Evolutionary conservation across 2,888 invertebrate genomes (phyloP), one percentile per base, ranked within the genome.

Genomic region (Heliconius cydno): DNA sequence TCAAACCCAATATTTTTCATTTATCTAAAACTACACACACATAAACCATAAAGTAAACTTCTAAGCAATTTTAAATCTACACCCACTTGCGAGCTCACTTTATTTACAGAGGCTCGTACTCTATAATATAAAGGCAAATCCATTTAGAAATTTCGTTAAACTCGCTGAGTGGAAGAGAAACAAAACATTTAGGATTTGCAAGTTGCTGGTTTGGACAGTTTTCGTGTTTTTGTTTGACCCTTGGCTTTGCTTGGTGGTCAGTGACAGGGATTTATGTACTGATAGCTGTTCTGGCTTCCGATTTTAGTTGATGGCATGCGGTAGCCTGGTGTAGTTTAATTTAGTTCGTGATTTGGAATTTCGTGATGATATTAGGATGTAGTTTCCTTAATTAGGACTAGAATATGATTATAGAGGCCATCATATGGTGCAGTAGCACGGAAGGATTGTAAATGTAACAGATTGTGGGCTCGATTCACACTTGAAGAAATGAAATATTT

Each of bases 141-240:
- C n/a, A 60, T 60, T 60, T 22, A 1, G 10, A 38, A n/a, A 73
- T 73, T 34, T 73, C 60, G 34, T 73, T 30, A 73, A 38, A 73
- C 60, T 73, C 34, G 73, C 60, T 38, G 73, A 73, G 73, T 73
- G 60, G 60, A 73, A 73, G 57, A 12, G 60, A 60, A 73, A 73
- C 73, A 73, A 60, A 73, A 57, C 34, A n/a, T 57, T 73, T 38
- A 73, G 60, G 34, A 38, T 73, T 57, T 57, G 34, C 34, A 73
- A 73, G 60, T 73, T n/a, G 60, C 60, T 73, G 73, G n/a, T 60
- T 30, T 60, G 34, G 73, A 73, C 73, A 73, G 73, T 73, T 73
- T 73, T 73, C n/a, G 34, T 73, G 73, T 73, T 60, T 73, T 73
- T 73, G 73, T 73, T 73, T 73, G 73, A 73, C 60, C 60, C 60